These are phyloP conservation scores for Tragelaphus imberbis DNA, from an alignment of 2,113 vertebrate genomes.

Conservation along the genomic window DNA sequence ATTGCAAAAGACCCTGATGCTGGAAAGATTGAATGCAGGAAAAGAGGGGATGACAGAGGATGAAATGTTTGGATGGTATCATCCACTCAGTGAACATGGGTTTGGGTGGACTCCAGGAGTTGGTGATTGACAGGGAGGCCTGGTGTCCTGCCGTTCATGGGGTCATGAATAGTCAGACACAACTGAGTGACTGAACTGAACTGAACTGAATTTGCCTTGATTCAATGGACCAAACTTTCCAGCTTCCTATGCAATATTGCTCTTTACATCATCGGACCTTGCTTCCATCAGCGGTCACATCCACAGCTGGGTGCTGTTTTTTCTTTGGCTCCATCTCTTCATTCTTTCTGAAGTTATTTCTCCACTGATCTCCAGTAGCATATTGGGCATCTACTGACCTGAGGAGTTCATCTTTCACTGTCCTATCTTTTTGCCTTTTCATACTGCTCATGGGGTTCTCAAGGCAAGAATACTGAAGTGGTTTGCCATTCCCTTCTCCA, in stretches of 20 bases:
- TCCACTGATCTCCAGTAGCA: not conserved
- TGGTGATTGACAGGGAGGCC: not conserved
- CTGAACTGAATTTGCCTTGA: not conserved
- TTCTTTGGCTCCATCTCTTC: not conserved
- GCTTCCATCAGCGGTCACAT: not conserved
- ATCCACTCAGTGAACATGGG: no score
- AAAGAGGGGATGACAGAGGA: no score
- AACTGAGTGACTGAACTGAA: not conserved
- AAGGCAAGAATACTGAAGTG: not conserved
- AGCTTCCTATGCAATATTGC: not conserved
- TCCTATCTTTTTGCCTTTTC: not conserved
- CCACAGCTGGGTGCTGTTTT: not conserved
- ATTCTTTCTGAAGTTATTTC: not conserved
- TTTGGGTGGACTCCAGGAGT: not conserved
- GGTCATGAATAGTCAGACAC: not conserved
- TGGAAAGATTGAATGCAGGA: no score
- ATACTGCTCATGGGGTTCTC: not conserved
- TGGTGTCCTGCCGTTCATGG: fast-evolving
- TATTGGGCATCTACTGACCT: not conserved
- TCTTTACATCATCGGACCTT: not conserved
- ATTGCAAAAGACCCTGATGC: no score
- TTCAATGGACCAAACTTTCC: not conserved
- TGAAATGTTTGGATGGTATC: no score
- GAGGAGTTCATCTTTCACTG: not conserved
- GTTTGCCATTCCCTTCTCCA: not conserved